Base-by-base conservation (phyloP, 2,888 invertebrate species). In the Masnerella sp. region DNA sequence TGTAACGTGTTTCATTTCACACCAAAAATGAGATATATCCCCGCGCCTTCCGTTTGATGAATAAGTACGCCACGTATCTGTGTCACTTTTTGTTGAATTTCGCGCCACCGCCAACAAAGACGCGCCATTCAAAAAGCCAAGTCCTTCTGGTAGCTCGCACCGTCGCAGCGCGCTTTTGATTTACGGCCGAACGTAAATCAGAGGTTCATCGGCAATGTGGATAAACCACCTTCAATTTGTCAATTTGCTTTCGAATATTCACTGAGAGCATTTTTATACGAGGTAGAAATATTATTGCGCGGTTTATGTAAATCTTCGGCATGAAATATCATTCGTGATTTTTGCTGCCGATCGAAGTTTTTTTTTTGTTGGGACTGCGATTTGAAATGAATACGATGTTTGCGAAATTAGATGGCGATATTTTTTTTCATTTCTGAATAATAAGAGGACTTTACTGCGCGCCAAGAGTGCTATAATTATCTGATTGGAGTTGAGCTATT, bases 11-110 rank as follows among this genome's bases (percentile, higher is more conserved):
- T 65, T 72, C 61, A 67, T 67, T 54, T 67, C 61, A 42, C 72
- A 67, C 65, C 61, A 49, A 67, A 72, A 65, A 72, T 67, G 61
- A 72, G 72, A 72, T 72, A 72, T 52, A 58, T 52, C 54, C 64
- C 64, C 32, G 45, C 43, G 15, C 28, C 65, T 61, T 72, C 65
- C 59, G 59, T 72, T 65, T 72, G 61, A 72, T 67, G 72, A 72
- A 72, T 67, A 61, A 72, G 65, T 61, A 17, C 54, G 42, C 65
- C 47, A 22, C 61, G 59, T 65, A 72, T 72, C 65, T 65, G 65
- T 72, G 72, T 67, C 65, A 67, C 47, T 67, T 67, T 72, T 72
- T 67, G 52, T 61, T 65, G 40, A 52, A 65, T 65, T 72, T 67
- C 28, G 54, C 43, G 61, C 59, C 38, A 30, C 59, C n/a, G 34